Percentiles rank a stretch among this genome's conserved stretches.
Conservation (phyloP, 2,797 vertebrate genomes). For the Chromobotia macracanthus region DNA sequence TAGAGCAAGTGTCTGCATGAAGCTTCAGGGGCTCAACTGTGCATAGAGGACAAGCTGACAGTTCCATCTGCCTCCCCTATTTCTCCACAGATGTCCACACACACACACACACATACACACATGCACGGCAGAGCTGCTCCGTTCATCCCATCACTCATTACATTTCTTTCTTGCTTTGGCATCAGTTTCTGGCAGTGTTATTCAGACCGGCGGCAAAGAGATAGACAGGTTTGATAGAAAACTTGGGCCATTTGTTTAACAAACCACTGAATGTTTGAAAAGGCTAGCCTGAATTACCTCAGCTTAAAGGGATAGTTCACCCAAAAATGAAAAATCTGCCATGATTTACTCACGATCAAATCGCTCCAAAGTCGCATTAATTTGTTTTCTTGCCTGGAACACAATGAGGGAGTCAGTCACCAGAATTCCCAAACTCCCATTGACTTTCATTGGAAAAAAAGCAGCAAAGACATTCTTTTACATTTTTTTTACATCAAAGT, state of each 20-base stretch:
- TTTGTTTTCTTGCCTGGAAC: neutral
- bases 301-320: slow-evolving; percentile 21
- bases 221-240: slow-evolving; percentile 38
- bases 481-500: too few relatives aligned
- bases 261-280: slow-evolving; percentile 39
- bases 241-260: slow-evolving; percentile 26
- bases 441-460: neutral
- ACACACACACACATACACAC: slow-evolving; percentile 19
- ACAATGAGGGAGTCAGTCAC: neutral
- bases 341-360: neutral
- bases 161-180: slow-evolving; percentile 42
- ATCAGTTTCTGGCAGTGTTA: slow-evolving; percentile 40
- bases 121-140: slow-evolving; percentile 39
- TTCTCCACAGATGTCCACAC: slow-evolving; percentile 45
- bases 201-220: slow-evolving; percentile 15
- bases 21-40: slow-evolving; percentile 61
- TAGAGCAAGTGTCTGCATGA: slow-evolving; percentile 55
- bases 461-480: neutral
- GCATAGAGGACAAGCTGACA: slow-evolving; percentile 63
- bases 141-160: slow-evolving; percentile 55
- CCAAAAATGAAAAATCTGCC: slow-evolving; percentile 1
- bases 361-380: neutral
- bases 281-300: slow-evolving; percentile 17
- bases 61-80: slow-evolving; percentile 62
- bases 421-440: neutral